A percentile compares a stretch with the other conserved stretches of the same genome.
These are phyloP conservation scores for Cotesia typhae DNA, from an alignment of 1,140 invertebrate species.

Conservation along the genomic window DNA sequence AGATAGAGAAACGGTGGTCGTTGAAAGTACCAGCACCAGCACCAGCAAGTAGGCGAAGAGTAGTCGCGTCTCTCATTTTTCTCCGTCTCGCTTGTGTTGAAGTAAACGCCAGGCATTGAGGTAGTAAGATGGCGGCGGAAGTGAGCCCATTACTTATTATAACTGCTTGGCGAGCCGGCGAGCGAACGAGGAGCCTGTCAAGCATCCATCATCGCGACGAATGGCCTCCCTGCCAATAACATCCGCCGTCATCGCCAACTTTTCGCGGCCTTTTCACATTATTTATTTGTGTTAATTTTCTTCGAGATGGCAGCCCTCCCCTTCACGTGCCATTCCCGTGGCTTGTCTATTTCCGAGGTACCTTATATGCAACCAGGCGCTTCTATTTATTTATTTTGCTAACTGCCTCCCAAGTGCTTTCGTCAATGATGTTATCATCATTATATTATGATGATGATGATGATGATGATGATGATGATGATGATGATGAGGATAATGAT, in stretches of 20 bases:
- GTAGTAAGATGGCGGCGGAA: slow-evolving; percentile 56
- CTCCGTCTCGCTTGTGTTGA: slow-evolving; percentile 27
- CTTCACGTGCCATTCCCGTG: background rate
- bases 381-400: slow-evolving; percentile 1
- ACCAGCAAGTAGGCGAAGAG: slow-evolving; percentile 36
- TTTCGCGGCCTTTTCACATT: slow-evolving; percentile 51
- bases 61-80: slow-evolving; percentile 37
- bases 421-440: no score
- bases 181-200: slow-evolving; percentile 60
- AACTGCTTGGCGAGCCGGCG: slow-evolving; percentile 62
- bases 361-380: background rate
- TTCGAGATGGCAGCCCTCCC: slow-evolving; percentile 13
- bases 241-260: slow-evolving; percentile 66
- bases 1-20: slow-evolving; percentile 31
- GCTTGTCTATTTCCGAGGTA: background rate
- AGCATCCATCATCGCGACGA: slow-evolving; percentile 66
- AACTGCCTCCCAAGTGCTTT: background rate
- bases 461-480: no score
- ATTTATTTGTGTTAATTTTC: slow-evolving; percentile 41
- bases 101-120: slow-evolving; percentile 58
- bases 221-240: slow-evolving; percentile 66
- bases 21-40: background rate
- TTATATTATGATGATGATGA: no score
- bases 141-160: slow-evolving; percentile 65
- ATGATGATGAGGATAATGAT: background rate